Evolutionary conservation across 2,797 vertebrate species (phyloP).

Genomic region (Enteromius mattozi): DNA sequence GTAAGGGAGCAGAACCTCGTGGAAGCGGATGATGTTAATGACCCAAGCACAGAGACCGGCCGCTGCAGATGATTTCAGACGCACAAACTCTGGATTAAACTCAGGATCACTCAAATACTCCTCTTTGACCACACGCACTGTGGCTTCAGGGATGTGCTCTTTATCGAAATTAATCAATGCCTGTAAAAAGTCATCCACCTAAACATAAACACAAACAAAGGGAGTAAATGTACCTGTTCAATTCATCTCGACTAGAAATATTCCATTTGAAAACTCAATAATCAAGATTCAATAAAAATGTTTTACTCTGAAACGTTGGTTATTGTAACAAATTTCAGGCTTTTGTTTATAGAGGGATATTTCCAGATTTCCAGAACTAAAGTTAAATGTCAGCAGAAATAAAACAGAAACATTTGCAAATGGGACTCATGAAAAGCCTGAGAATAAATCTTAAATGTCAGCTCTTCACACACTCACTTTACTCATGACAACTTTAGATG

Average conservation of each 20-base stretch:
- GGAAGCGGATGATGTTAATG: conserved; percentile 81
- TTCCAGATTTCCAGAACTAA: background rate
- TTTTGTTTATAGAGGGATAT: background rate
- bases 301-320: background rate
- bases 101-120: conserved; percentile 80
- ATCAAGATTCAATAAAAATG: background rate
- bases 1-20: conserved; percentile 68
- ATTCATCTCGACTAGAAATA: background rate
- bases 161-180: conserved; percentile 83
- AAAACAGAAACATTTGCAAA: background rate
- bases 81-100: conserved; percentile 83
- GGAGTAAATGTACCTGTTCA: background rate
- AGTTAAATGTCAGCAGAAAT: conserved; percentile 23
- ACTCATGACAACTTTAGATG: conserved; percentile 79
- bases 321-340: background rate
- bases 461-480: conserved; percentile 74
- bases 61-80: conserved; percentile 80
- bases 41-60: conserved; percentile 80
- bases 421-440: background rate
- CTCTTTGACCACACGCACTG: conserved; percentile 76
- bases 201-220: conserved; percentile 57
- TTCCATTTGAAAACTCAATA: background rate
- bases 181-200: conserved; percentile 81
- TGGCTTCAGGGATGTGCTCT: conserved; percentile 77
- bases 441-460: conserved; percentile 21